phyloP scores from a whole-genome alignment of 2,888 invertebrate genomes.

The Ennomos fuscantarius region DNA sequence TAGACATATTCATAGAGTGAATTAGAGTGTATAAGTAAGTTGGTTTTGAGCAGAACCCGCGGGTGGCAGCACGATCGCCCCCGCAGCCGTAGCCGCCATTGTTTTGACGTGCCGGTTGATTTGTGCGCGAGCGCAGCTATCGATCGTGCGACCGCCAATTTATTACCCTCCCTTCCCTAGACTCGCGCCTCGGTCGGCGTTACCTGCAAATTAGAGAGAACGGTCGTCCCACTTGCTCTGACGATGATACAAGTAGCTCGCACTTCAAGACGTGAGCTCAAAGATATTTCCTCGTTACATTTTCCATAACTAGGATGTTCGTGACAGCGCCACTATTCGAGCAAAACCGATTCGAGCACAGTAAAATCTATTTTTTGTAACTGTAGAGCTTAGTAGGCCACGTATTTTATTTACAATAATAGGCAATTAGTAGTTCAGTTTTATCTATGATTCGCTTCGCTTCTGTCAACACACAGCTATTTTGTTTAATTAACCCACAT shows the following conservation, averaged over 20 bases:
- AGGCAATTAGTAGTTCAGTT: conserved; percentile 34
- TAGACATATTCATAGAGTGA: background rate
- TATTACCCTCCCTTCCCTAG: conserved; percentile 74
- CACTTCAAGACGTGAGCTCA: conserved; percentile 36
- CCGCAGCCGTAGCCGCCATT: conserved; percentile 72
- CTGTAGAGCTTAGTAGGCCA: conserved; percentile 1
- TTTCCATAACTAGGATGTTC: conserved; percentile 36
- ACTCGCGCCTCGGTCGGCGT: conserved; percentile 55
- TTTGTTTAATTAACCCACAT: conserved; percentile 42
- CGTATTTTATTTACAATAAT: conserved; percentile 29
- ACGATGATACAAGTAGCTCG: conserved; percentile 53
- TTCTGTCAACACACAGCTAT: conserved; percentile 41
- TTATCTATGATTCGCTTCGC: conserved; percentile 38
- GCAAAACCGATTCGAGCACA: conserved; percentile 26
- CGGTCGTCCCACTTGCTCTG: conserved; percentile 63
- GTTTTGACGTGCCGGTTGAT: conserved; percentile 77
- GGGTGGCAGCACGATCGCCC: conserved; percentile 73
- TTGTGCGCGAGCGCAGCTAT: conserved; percentile 75
- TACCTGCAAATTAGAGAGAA: conserved; percentile 67
- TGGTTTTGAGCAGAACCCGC: conserved; percentile 63
- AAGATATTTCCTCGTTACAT: conserved; percentile 35
- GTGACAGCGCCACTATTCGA: conserved; percentile 21
- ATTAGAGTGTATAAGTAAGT: conserved; percentile 37
- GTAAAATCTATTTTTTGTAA: conserved; percentile 22
- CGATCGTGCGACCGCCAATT: conserved; percentile 69